These are phyloP conservation scores for Polyploca ridens DNA, from an alignment of 2,888 invertebrate genomes.

Conservation along the genomic window DNA sequence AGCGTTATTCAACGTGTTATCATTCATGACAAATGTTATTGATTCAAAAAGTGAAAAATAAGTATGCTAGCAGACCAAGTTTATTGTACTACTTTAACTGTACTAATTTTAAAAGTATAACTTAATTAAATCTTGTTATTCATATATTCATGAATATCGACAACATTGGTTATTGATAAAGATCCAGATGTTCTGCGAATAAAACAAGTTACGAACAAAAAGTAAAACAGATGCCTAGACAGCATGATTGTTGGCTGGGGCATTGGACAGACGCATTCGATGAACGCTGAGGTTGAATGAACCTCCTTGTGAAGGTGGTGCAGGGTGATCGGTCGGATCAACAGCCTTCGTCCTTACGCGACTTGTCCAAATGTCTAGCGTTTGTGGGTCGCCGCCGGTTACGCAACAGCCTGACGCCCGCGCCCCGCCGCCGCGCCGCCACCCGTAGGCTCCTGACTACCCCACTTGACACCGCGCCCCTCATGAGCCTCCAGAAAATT, in stretches of 20 bases:
- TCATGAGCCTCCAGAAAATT: constrained; percentile 42
- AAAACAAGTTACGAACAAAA: constrained; percentile 7
- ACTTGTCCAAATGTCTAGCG: constrained; percentile 57
- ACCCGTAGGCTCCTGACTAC: constrained; percentile 24
- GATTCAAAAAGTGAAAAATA: background rate
- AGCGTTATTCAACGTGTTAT: background rate
- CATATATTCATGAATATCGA: background rate
- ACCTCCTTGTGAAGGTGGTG: constrained; percentile 64
- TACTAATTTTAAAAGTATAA: background rate
- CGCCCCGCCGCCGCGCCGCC: constrained; percentile 22
- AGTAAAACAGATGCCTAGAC: constrained; percentile 30
- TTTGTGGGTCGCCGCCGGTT: constrained; percentile 63
- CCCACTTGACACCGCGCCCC: constrained; percentile 32
- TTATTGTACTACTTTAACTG: background rate
- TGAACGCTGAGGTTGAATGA: constrained; percentile 57
- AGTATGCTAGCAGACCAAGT: background rate
- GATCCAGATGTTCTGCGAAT: constrained; percentile 5
- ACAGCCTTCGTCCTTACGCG: constrained; percentile 66
- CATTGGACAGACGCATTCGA: constrained; percentile 34
- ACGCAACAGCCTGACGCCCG: constrained; percentile 49
- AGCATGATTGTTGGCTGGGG: constrained; percentile 40
- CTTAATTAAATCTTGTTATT: background rate
- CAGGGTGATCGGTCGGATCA: constrained; percentile 68
- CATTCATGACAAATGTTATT: constrained; percentile 7
- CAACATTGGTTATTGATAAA: background rate